Percentiles rank a stretch among this genome's conserved stretches.
Evolutionary conservation across 2,888 invertebrate genomes (phyloP).

Genomic region (Ceriagrion tenellum): DNA sequence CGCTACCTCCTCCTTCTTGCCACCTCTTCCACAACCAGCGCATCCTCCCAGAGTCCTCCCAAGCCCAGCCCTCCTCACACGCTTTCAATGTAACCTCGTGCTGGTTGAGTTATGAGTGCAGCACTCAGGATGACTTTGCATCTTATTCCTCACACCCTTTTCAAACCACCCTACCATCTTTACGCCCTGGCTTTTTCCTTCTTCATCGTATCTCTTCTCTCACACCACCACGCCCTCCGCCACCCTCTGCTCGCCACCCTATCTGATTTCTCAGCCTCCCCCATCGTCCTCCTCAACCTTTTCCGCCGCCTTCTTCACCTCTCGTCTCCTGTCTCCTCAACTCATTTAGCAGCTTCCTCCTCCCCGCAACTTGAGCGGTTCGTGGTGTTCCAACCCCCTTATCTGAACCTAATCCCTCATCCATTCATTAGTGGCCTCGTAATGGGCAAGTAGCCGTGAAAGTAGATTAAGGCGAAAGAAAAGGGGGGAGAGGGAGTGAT

Average conservation of each 20-base stretch:
- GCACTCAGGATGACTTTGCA: constrained; percentile 54
- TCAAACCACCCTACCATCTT: background rate
- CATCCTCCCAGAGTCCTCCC: too few species aligned
- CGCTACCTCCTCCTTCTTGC: background rate
- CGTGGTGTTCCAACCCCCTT: constrained; percentile 6
- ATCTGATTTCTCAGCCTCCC: background rate
- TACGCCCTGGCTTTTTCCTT: background rate
- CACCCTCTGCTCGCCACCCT: background rate
- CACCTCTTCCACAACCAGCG: background rate
- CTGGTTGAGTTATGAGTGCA: constrained; percentile 58
- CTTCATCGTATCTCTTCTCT: too few species aligned
- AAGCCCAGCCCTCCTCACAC: background rate
- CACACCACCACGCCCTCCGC: background rate
- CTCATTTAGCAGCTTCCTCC: background rate
- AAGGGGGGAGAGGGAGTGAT: background rate
- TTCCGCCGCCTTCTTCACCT: background rate
- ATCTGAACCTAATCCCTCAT: constrained; percentile 49
- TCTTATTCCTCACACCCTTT: constrained; percentile 51
- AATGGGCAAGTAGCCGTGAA: constrained; percentile 40
- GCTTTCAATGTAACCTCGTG: constrained; percentile 44
- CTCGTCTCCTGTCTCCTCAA: too few species aligned
- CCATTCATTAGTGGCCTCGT: constrained; percentile 57
- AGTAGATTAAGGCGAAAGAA: constrained; percentile 45
- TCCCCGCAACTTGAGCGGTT: background rate
- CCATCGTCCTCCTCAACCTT: background rate